A percentile compares a stretch with the other conserved stretches of the same genome.
Evolutionary conservation across 1,140 invertebrate genomes (phyloP).

Genomic region (Pinna nobilis): DNA sequence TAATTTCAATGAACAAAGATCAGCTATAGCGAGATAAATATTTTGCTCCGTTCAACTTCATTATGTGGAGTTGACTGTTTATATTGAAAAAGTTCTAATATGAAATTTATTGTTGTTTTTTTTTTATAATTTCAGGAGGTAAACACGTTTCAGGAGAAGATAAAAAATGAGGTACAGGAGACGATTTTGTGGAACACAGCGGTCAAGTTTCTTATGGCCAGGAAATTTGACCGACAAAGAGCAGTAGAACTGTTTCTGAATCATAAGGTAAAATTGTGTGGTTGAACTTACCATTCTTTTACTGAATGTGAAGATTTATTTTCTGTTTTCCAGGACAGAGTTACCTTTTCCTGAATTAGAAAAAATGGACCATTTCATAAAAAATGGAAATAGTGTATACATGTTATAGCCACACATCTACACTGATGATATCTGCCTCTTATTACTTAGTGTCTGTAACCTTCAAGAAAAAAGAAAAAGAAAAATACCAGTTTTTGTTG

Average conservation of each 20-base stretch:
- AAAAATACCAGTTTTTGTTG: background rate
- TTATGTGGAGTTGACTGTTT: no score
- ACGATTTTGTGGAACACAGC: slow-evolving; percentile 77
- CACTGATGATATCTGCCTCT: background rate
- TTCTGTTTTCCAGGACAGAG: no score
- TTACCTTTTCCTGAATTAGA: no score
- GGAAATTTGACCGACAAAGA: slow-evolving; percentile 94
- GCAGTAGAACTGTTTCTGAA: slow-evolving; percentile 92
- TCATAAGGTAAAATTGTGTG: slow-evolving; percentile 81
- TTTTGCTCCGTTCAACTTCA: no score
- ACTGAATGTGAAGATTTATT: no score
- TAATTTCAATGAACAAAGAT: no score
- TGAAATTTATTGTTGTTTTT: background rate
- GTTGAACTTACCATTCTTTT: no score
- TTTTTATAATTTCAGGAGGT: slow-evolving; percentile 57
- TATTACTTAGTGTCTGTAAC: background rate
- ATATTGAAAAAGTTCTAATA: no score
- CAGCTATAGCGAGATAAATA: no score
- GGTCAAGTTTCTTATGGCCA: slow-evolving; percentile 95
- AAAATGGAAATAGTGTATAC: no score
- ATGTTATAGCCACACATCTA: no score
- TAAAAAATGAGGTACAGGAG: slow-evolving; percentile 54
- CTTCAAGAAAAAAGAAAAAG: background rate
- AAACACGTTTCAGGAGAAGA: slow-evolving; percentile 64
- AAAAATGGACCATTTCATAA: no score